Conservation (phyloP, 2,888 invertebrate genomes). For the Plagiodera versicolora region DNA sequence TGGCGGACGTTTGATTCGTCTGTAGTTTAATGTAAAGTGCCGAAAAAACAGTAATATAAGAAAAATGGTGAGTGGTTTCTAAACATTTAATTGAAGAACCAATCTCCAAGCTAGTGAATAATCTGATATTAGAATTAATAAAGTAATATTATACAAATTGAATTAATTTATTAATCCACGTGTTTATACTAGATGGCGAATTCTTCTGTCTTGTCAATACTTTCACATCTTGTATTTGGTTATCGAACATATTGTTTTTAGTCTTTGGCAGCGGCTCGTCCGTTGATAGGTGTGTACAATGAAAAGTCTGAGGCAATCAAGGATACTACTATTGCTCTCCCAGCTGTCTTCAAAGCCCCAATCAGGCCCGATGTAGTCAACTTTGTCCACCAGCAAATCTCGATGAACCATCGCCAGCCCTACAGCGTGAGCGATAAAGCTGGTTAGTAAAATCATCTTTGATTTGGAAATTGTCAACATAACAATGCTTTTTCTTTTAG, state of each 20-base stretch:
- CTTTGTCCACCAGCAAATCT: slow-evolving; percentile 94
- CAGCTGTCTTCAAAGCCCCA: slow-evolving; percentile 96
- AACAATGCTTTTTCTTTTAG: slow-evolving; percentile 57
- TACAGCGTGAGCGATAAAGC: slow-evolving; percentile 97
- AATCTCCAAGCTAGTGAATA: slow-evolving; percentile 4
- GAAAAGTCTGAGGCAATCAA: slow-evolving; percentile 88
- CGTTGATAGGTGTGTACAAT: slow-evolving; percentile 92
- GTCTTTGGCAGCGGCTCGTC: slow-evolving; percentile 88
- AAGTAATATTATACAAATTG: no score
- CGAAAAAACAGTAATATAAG: slow-evolving; percentile 35
- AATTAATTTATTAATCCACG: slow-evolving; percentile 6
- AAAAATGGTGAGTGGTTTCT: slow-evolving; percentile 47
- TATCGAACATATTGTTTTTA: slow-evolving; percentile 47
- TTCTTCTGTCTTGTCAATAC: not conserved
- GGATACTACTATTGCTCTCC: slow-evolving; percentile 77
- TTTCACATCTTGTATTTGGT: slow-evolving; percentile 7
- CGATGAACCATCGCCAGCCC: slow-evolving; percentile 95
- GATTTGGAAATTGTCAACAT: not conserved
- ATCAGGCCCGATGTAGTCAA: slow-evolving; percentile 98
- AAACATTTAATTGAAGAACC: not conserved
- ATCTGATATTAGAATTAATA: not conserved
- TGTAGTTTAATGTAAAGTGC: slow-evolving; percentile 42
- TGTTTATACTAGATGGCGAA: slow-evolving; percentile 3
- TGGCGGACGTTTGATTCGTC: slow-evolving; percentile 52
- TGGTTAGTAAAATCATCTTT: slow-evolving; percentile 67